Evolutionary conservation across 1,140 invertebrate genomes (phyloP), one percentile per base, ranked within the genome.

Genomic region (Aphaenogaster ashmeadi): DNA sequence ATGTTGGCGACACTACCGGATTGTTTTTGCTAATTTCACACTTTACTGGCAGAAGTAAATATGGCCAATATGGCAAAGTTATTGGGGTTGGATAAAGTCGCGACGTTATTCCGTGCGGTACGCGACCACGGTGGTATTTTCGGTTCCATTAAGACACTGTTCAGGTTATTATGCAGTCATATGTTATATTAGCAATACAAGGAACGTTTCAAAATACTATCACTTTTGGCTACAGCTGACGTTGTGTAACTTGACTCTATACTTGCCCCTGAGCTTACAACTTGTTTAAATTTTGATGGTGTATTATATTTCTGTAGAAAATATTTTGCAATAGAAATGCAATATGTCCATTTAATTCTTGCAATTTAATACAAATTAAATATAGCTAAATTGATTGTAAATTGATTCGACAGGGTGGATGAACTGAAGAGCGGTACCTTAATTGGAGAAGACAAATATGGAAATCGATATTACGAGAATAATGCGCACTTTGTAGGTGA

Each of bases 381-480:
- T 74, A 27, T 69, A 69, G 41, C 85, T 69, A 87, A 85, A 27
- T 27, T 27, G 27, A 27, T 27, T 91, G 88, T 85, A 66, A 90
- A 85, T 83, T 90, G 27, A 89, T 84, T 90, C 90, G 95, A 83
- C 60, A 98, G 98, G 93, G 97, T 97, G 91, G 99, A 99, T 96
- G 97, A 98, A 0, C 92, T 99, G 33, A 99, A 99, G 96, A 96
- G 96, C 60, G 99, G 99, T 36, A 97, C 95, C 0, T 93, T 98
- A 0, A 96, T 99, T n/a, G 99, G 99, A n/a, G 97, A 96, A 85
- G 99, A 99, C 94, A 98, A 98, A 94, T 99, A 97, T 95, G 99
- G 99, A 50, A 99, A 99, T 95, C 99, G 98, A 94, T 99, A 99
- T 95, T 99, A 97, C 95, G 97, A 99, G 96, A 99, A 99, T 93